Evolutionary conservation across 2,888 invertebrate species (phyloP).

Genomic region (Nymphalis urticae): DNA sequence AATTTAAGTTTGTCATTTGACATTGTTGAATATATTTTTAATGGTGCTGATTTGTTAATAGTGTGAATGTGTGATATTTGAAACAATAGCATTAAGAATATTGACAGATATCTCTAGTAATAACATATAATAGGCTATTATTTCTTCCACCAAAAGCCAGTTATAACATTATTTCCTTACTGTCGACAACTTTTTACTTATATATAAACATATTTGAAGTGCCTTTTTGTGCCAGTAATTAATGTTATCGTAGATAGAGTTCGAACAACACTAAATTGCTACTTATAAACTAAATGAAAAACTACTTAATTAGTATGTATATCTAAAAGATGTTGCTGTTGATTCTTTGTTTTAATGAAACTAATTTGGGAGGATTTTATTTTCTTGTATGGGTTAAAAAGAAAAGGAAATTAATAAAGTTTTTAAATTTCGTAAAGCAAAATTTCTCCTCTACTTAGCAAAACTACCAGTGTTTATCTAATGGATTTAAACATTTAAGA

Average conservation of each 20-base stretch:
- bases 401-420: too few species aligned
- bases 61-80: conserved; percentile 1
- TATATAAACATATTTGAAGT: background rate
- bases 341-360: too few species aligned
- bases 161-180: background rate
- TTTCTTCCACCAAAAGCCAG: background rate
- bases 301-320: background rate
- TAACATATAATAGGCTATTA: background rate
- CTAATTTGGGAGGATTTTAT: too few species aligned
- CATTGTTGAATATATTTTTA: conserved; percentile 14
- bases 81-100: background rate
- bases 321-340: background rate
- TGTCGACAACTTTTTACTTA: background rate
- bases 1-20: conserved; percentile 8
- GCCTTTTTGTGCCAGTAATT: too few species aligned
- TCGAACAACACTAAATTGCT: too few species aligned
- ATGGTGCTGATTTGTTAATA: conserved; percentile 32
- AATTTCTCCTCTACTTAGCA: too few species aligned
- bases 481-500: too few species aligned
- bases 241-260: too few species aligned
- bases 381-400: too few species aligned
- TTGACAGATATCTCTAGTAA: background rate
- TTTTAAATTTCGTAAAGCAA: too few species aligned
- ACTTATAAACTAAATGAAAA: background rate
- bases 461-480: too few species aligned